Percentiles rank a stretch among this genome's conserved stretches.
These are phyloP conservation scores for Habrosyne pyritoides DNA, from an alignment of 2,888 invertebrate species.

Conservation along the genomic window DNA sequence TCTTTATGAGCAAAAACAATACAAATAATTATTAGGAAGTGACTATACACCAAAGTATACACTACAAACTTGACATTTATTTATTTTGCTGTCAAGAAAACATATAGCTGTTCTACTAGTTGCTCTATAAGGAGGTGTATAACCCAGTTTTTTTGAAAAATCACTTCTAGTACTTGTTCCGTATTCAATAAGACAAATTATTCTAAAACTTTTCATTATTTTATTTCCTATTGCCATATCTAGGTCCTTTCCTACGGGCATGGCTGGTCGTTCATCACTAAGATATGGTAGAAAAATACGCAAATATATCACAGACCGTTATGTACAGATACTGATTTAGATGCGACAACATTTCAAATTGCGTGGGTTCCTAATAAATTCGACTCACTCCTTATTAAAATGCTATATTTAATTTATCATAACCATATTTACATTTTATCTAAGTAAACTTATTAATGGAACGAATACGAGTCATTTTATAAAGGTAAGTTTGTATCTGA, in stretches of 20 bases:
- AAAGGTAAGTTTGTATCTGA: no score
- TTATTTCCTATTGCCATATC: neutral
- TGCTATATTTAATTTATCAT: no score
- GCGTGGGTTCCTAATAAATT: neutral
- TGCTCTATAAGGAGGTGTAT: slow-evolving; percentile 1
- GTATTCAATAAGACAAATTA: neutral
- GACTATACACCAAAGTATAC: neutral
- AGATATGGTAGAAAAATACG: neutral
- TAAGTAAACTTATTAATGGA: no score
- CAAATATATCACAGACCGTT: neutral
- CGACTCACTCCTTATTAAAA: no score
- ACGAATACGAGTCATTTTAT: no score
- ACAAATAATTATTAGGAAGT: slow-evolving; percentile 1
- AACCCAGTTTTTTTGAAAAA: neutral
- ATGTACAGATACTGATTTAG: neutral
- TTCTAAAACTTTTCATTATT: neutral
- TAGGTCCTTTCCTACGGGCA: neutral
- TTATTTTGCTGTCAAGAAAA: slow-evolving; percentile 2
- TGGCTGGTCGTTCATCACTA: neutral
- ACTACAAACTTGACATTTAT: neutral
- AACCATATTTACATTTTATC: no score
- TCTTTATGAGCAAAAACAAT: neutral
- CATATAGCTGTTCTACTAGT: neutral
- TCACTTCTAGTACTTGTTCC: neutral
- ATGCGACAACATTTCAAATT: neutral